Evolutionary conservation across 2,888 invertebrate genomes (phyloP).

Genomic region (Polia nebulosa): DNA sequence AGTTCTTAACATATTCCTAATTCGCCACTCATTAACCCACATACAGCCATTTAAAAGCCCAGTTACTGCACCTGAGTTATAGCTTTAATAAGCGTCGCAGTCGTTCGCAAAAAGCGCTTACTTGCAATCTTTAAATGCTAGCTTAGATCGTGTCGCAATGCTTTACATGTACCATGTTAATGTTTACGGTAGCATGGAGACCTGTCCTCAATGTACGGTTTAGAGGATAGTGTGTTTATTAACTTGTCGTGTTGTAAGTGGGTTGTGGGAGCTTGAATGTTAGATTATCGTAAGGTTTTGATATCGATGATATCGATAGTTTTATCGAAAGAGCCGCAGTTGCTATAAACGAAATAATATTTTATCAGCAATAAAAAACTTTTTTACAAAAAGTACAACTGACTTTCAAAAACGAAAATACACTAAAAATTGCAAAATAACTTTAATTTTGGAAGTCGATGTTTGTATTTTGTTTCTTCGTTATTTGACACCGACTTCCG

Average conservation of each 20-base stretch:
- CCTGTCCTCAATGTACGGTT: slow-evolving; percentile 23
- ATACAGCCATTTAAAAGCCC: slow-evolving; percentile 13
- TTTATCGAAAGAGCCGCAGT: too few relatives aligned
- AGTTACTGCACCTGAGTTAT: slow-evolving; percentile 11
- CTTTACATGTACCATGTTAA: slow-evolving; percentile 1
- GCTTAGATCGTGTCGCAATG: slow-evolving; percentile 42
- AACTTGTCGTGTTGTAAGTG: slow-evolving; percentile 32
- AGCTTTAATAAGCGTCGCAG: slow-evolving; percentile 39
- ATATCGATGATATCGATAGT: too few relatives aligned
- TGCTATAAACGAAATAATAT: too few relatives aligned
- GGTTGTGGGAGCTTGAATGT: background rate
- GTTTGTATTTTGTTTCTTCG: too few relatives aligned
- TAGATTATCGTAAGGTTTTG: background rate
- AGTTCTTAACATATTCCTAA: slow-evolving; percentile 14
- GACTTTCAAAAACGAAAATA: too few relatives aligned
- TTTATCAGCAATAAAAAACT: too few relatives aligned
- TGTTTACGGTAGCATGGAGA: slow-evolving; percentile 29
- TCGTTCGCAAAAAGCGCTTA: slow-evolving; percentile 34
- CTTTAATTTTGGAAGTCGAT: too few relatives aligned
- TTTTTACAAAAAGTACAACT: too few relatives aligned
- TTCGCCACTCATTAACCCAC: slow-evolving; percentile 19
- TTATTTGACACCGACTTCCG: too few relatives aligned
- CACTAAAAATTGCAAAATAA: too few relatives aligned
- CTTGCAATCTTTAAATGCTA: slow-evolving; percentile 42
- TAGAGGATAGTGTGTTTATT: slow-evolving; percentile 37